Evolutionary conservation across 2,113 vertebrate genomes (phyloP), one percentile per base, ranked within the genome.

Genomic region (Austrofundulus limnaeus): DNA sequence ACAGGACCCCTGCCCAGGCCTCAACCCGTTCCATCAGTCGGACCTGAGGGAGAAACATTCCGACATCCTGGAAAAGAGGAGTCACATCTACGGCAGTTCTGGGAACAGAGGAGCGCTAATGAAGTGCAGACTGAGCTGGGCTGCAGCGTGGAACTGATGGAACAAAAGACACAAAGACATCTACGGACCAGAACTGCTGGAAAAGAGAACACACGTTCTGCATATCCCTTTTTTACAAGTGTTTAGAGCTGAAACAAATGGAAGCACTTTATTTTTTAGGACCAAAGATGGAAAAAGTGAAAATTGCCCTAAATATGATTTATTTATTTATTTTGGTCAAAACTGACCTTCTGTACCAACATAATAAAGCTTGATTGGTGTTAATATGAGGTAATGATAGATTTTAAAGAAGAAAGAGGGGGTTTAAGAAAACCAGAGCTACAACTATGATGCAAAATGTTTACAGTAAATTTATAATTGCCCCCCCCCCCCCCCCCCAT

Each of bases 101-200:
- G 87, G 84, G 91, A 91, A 90, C 79, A 82, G 81, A 80, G 66
- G 70, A 72, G 60, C 74, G 80, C 79, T 91, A 93, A 92, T 92
- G 88, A 91, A 86, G 83, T 85, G 81, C 90, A 93, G 91, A 66
- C 85, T 38, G 77, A 62, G 73, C n/a, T 52, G 60, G 43, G 66
- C 66, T 23, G 21, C 64, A 74, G 67, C 16, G 69, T 72, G 68
- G 66, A 78, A 61, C 64, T 54, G 64, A 34, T 37, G 16, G 13
- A 45, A 54, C 63, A 3, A 5, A 60, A 72, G 21, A 37, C 68
- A 31, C 53, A 41, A 23, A 28, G 50, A 54, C 6, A 15, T 21
- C 41, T 57, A 37, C 56, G 37, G 49, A 50, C 4, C 57, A 24
- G 60, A 2, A 54, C 41, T n/a, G 23, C n/a, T 12, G 3, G 52